Base-by-base conservation (phyloP, 2,888 invertebrate genomes). In the Mayetiola destructor region DNA sequence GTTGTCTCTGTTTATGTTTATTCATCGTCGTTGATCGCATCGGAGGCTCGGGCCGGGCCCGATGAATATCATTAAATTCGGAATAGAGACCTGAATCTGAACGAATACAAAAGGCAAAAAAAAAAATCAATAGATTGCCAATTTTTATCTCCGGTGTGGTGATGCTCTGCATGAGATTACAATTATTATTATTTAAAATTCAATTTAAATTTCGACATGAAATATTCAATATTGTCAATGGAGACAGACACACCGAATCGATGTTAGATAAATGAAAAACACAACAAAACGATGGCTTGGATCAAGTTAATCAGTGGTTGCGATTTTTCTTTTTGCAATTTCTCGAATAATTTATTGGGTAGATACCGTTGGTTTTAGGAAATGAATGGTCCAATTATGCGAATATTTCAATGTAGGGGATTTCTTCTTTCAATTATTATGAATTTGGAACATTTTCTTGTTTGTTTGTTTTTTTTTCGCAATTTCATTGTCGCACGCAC, bases 401-500 rank as follows among this genome's bases (percentile, higher is more conserved):
- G 4, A 6, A n/a, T 39, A 9, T 21, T 21, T 21, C 1, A 27
- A 48, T 27, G 27, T n/a, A n/a, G 48, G 48, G 48, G n/a, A n/a
- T n/a, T n/a, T n/a, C n/a, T n/a, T n/a, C n/a, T n/a, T n/a, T n/a
- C n/a, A n/a, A n/a, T n/a, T n/a, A n/a, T n/a, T n/a, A n/a, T n/a
- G n/a, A n/a, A n/a, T n/a, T n/a, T n/a, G n/a, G n/a, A n/a, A n/a
- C n/a, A n/a, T 27, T 48, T 23, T 48, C 27, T 37, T 42, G 39
- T 39, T 12, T 21, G 21, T 21, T 2, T 21, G 4, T 12, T n/a
- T 27, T 48, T 16, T n/a, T 48, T n/a, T n/a, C n/a, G n/a, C n/a
- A n/a, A n/a, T n/a, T 48, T 27, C 48, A 27, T n/a, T 48, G 27
- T 48, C 48, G 27, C 48, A 27, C 48, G 27, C 48, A 48, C 48